These are phyloP conservation scores for Pseudolaguvia tuberculata DNA, from an alignment of 2,113 vertebrate genomes.

Conservation along the genomic window DNA sequence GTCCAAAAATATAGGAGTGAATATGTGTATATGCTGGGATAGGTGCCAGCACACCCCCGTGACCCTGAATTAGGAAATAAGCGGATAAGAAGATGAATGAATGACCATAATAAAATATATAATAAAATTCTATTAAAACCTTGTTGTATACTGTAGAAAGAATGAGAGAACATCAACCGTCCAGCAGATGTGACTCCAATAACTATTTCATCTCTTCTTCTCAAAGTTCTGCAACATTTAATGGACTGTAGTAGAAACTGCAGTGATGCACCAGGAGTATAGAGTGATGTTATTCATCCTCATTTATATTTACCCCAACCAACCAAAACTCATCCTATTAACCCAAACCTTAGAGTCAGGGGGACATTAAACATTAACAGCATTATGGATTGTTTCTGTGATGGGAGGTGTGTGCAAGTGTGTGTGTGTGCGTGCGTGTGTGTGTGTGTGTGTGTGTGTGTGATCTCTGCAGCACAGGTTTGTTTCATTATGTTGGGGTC, in stretches of 20 bases:
- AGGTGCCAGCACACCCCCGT: too few species aligned
- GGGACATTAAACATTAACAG: conserved; percentile 18
- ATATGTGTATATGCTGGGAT: too few species aligned
- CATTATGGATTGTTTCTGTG: conserved; percentile 19
- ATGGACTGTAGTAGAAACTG: background rate
- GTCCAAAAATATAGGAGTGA: too few species aligned
- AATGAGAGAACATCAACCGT: too few species aligned
- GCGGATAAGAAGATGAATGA: too few species aligned
- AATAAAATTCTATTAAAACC: too few species aligned
- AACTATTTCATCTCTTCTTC: background rate
- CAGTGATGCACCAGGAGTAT: background rate
- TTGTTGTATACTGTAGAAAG: too few species aligned
- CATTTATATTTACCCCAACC: background rate
- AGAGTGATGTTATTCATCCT: conserved; percentile 2
- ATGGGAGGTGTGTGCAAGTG: background rate
- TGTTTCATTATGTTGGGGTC: conserved; percentile 15
- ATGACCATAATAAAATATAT: too few species aligned
- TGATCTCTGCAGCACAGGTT: background rate
- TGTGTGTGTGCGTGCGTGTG: too few species aligned
- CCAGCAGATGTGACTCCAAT: too few species aligned
- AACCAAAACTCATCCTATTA: background rate
- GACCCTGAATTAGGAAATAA: too few species aligned
- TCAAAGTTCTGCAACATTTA: background rate
- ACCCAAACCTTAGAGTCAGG: conserved; percentile 12
- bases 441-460: background rate